Conservation (phyloP, 2,888 invertebrate genomes). For the Nemoura dubitans region DNA sequence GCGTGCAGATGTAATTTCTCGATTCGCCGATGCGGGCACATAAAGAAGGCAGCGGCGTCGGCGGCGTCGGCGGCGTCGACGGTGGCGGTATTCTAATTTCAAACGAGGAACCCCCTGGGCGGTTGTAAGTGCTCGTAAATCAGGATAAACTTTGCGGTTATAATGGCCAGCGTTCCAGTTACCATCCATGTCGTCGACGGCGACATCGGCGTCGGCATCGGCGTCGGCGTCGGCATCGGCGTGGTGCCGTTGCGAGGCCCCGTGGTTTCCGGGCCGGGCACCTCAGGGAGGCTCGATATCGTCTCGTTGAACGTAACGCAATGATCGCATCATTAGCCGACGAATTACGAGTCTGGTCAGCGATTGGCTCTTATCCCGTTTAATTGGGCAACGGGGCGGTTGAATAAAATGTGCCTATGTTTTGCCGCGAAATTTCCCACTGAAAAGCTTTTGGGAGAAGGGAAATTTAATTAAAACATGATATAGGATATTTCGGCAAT, state of each 20-base stretch:
- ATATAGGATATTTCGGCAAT: neutral
- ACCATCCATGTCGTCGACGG: slow-evolving; percentile 7
- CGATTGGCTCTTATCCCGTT: neutral
- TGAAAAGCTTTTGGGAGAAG: too few relatives aligned
- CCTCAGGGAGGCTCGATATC: slow-evolving; percentile 16
- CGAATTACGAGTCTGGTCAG: neutral
- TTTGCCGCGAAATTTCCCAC: too few relatives aligned
- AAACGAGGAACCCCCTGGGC: slow-evolving; percentile 30
- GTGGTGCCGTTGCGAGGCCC: neutral
- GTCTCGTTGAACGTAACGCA: neutral
- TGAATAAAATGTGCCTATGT: neutral
- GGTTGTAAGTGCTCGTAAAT: slow-evolving; percentile 39
- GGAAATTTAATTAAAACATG: neutral
- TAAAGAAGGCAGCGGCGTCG: neutral
- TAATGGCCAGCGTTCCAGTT: slow-evolving; percentile 37
- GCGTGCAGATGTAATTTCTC: neutral
- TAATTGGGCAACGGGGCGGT: neutral
- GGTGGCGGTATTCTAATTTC: slow-evolving; percentile 35
- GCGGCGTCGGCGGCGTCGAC: neutral
- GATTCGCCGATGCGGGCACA: slow-evolving; percentile 7
- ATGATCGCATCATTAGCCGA: neutral
- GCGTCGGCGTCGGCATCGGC: neutral
- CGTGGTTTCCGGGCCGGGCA: neutral
- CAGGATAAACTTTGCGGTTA: slow-evolving; percentile 37
- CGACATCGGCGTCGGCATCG: neutral